A percentile compares a stretch with the other conserved stretches of the same genome.
Evolutionary conservation across 2,888 invertebrate species (phyloP).

Genomic region (Azorinus chamasolen): DNA sequence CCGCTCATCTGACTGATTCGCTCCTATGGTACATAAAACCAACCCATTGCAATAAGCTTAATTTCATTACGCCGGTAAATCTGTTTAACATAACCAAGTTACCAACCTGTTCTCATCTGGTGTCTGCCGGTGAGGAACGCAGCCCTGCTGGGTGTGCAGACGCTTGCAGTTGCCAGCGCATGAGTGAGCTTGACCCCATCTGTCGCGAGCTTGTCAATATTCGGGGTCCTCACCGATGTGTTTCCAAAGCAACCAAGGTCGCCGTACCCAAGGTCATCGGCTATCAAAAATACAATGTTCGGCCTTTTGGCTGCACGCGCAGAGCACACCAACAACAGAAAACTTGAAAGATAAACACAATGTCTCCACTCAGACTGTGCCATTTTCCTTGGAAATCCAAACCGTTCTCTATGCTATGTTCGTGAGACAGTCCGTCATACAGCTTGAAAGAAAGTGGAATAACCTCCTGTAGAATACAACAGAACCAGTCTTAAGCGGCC

Average conservation of each 20-base stretch:
- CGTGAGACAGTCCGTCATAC: too few relatives aligned
- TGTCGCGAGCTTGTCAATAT: constrained; percentile 85
- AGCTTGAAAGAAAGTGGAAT: too few relatives aligned
- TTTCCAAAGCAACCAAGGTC: constrained; percentile 87
- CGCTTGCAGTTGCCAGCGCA: constrained; percentile 87
- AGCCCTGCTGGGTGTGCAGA: constrained; percentile 88
- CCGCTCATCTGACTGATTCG: too few relatives aligned
- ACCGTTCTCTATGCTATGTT: too few relatives aligned
- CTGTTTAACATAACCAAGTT: too few relatives aligned
- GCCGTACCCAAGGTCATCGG: constrained; percentile 87
- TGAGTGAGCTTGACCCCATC: constrained; percentile 87
- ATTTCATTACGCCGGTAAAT: background rate
- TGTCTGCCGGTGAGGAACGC: constrained; percentile 87
- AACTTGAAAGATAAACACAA: background rate
- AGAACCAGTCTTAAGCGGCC: too few relatives aligned
- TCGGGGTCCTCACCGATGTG: constrained; percentile 86
- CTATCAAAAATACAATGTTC: constrained; percentile 87
- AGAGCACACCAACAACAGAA: background rate
- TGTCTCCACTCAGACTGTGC: too few relatives aligned
- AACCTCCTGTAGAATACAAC: too few relatives aligned
- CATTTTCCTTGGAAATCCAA: too few relatives aligned
- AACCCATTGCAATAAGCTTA: background rate
- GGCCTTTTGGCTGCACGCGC: constrained; percentile 74
- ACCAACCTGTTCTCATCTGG: constrained; percentile 67
- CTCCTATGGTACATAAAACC: background rate